Conservation (phyloP, 2,113 vertebrate genomes). For the Pogona vitticeps region DNA sequence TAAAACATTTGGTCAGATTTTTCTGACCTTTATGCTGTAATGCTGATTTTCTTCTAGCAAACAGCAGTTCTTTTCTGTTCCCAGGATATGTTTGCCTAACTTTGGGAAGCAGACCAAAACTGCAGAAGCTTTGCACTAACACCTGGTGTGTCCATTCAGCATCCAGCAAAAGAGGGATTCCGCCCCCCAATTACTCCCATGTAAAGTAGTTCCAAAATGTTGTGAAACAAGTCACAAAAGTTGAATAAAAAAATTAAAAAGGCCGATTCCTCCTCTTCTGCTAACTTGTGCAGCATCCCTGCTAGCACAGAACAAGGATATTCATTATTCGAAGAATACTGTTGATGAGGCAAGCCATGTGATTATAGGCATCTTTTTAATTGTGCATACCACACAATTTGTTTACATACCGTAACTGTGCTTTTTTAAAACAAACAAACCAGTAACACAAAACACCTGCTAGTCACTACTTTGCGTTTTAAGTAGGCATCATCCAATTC, state of each 20-base stretch:
- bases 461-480: constrained; percentile 19
- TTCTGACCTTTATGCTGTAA: not conserved
- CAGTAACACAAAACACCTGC: accelerated
- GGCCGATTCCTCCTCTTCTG: not conserved
- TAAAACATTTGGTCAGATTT: not conserved
- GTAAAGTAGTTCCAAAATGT: not conserved
- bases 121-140: not conserved
- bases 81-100: not conserved
- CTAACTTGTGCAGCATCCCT: not conserved
- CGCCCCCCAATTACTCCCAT: not conserved
- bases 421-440: too few relatives aligned
- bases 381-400: not conserved
- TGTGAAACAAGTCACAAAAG: constrained; percentile 16
- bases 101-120: not conserved
- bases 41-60: not conserved
- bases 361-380: not conserved
- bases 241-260: constrained; percentile 25
- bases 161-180: not conserved
- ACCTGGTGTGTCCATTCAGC: not conserved
- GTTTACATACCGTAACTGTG: too few relatives aligned
- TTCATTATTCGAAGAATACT: not conserved
- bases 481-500: not conserved
- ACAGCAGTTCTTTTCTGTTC: not conserved
- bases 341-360: not conserved
- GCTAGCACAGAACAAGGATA: not conserved